Base-by-base conservation (phyloP, 2,113 vertebrate genomes). In the Uria lomvia region DNA sequence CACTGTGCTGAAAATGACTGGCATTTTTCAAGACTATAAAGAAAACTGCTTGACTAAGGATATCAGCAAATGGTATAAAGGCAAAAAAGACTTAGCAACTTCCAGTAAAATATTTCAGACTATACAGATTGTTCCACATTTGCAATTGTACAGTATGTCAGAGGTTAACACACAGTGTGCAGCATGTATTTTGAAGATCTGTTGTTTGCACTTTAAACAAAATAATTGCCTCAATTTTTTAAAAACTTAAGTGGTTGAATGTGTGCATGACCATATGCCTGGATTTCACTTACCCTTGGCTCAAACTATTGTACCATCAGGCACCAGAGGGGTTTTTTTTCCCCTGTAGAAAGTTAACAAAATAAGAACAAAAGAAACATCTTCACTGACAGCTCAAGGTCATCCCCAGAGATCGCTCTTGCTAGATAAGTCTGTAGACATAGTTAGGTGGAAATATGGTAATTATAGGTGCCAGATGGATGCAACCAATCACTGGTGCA, bases 21-120 rank as follows among this genome's bases (percentile, higher is more conserved):
- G 53, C 84, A 81, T 91, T 94, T 95, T 95, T 88, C 73, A 89
- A 78, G 62, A n/a, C 7, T 42, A 79, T 70, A 82, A 94, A 92
- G 32, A 85, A 36, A 91, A 38, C 29, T 68, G 32, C 65, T 85
- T 87, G 40, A 40, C 65, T 78, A 82, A 71, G 67, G 50, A 50
- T 62, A 76, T 60, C 80, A 79, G 70, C 38, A 91, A 84, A 79
- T 24, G 9, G 73, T 72, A 67, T 23, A 90, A 92, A 73, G 42
- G 66, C 53, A 96, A 88, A 91, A 68, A 66, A 53, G 26, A 66
- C 47, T 71, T 90, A 50, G 23, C 52, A 68, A 52, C 67, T 86
- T 91, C 59, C 59, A 78, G n/a, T 47, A 77, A 93, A 90, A 40
- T 73, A 68, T 62, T 88, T 90, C 73, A 92, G 56, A 59, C 38